Base-by-base conservation (phyloP, 1,140 invertebrate genomes). In the Drosophila arizonae region DNA sequence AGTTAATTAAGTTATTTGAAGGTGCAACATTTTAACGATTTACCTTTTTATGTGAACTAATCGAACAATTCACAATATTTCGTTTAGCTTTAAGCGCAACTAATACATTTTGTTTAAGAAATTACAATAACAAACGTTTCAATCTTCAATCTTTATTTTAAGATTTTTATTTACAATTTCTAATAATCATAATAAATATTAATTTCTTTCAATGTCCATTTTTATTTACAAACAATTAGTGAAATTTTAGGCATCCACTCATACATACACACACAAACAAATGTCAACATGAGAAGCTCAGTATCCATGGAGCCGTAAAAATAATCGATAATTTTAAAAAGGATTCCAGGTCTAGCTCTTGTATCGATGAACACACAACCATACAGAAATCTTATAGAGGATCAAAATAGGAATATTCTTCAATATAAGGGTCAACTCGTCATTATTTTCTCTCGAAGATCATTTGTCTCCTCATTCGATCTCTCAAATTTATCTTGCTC, bases 191-290 rank as follows among this genome's bases (percentile, higher is more conserved):
- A 45, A 46, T 46, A 46, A 46, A 46, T 46, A 39, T 13, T 11
- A 11, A 39, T 39, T 39, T 39, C 10, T 11, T 39, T 39, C 36
- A 39, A 39, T 80, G 79, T 87, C 13, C 2, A 51, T 51, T 79
- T 86, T 87, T 87, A 82, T 86, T 86, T 79, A 86, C 87, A 87
- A 87, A 79, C 76, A 86, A 78, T 86, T 81, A 86, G n/a, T n/a
- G n/a, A n/a, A n/a, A n/a, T n/a, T n/a, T n/a, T n/a, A n/a, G n/a
- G n/a, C n/a, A n/a, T n/a, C n/a, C n/a, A n/a, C n/a, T n/a, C n/a
- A n/a, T n/a, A n/a, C n/a, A 24, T 24, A 24, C 1, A 24, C 21
- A 24, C 21, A 24, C 21, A 24, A 24, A 2, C 21, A 24, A 24
- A 24, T 24, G 21, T 24, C 1, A 24, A 24, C 21, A 1, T 24